Base-by-base conservation (phyloP, 2,797 vertebrate species). In the Enteromius mattozi region DNA sequence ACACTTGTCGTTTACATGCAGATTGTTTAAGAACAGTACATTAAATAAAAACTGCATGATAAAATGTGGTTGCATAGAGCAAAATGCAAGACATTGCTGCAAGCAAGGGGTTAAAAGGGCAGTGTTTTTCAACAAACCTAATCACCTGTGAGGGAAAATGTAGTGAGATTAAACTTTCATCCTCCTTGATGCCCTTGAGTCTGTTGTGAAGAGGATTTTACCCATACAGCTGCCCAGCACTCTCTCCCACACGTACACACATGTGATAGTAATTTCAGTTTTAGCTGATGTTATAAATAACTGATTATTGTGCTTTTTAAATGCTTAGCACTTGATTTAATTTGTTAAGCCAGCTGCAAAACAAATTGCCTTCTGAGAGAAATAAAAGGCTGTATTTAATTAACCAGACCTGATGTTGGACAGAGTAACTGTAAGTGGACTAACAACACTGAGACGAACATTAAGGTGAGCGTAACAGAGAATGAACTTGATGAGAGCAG, bases 401-500 rank as follows among this genome's bases (percentile, higher is more conserved):
- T 77, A 85, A 45, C 45, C 35, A 80, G 77, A 76, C 37, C 78
- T 80, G 83, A 79, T 78, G 66, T 54, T 80, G 59, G 54, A 72
- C 65, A 56, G 21, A 68, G 56, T 30, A 40, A 82, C 75, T 84
- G 66, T 13, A 78, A 83, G 79, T 75, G 72, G 70, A 49, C 54
- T 78, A 87, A 75, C 72, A 80, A 82, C 82, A 80, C 47, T 45
- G 33, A 37, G 56, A 9, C 21, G 30, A 61, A 69, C 78, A 10
- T 80, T 86, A 81, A 87, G 70, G 77, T 88, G 70, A 82, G 84
- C 81, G 54, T 87, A 74, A 90, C 78, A 75, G 83, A 88, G 90
- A 93, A 91, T 81, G 66, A 90, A 89, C 87, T 87, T 94, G 95
- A 95, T 96, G 94, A 94, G 93, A 93, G 93, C 90, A 91, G 94